Conservation (phyloP, 2,888 invertebrate species). For the Crioceris asparagi region DNA sequence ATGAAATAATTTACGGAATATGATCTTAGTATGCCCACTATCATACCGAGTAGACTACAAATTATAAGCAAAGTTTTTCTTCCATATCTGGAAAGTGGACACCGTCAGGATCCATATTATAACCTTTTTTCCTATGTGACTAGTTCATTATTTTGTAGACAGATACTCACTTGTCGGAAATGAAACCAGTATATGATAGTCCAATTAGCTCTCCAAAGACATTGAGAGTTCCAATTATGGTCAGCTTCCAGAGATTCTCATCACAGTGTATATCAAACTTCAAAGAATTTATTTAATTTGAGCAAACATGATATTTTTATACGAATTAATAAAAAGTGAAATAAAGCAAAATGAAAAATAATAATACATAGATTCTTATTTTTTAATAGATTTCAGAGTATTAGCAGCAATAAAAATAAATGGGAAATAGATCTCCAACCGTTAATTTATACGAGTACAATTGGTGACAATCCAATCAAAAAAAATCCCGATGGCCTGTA, state of each 20-base stretch:
- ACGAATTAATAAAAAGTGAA: too few relatives aligned
- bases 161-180: conserved; percentile 49
- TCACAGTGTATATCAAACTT: conserved; percentile 53
- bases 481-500: too few relatives aligned
- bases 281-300: conserved; percentile 20
- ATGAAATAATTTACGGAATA: conserved; percentile 55
- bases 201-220: conserved; percentile 63
- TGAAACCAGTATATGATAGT: conserved; percentile 50
- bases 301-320: too few relatives aligned
- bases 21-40: conserved; percentile 55
- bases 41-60: conserved; percentile 47
- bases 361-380: background rate
- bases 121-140: too few relatives aligned
- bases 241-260: conserved; percentile 53
- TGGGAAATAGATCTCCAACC: too few relatives aligned
- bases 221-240: conserved; percentile 60
- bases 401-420: too few relatives aligned
- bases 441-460: too few relatives aligned
- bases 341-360: background rate
- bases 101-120: conserved; percentile 1
- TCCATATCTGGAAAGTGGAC: conserved; percentile 41
- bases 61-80: conserved; percentile 45
- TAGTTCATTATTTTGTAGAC: background rate
- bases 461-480: too few relatives aligned
- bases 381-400: conserved; percentile 1